phyloP scores from a whole-genome alignment of 2,888 invertebrate genomes.

The Clanis bilineata region DNA sequence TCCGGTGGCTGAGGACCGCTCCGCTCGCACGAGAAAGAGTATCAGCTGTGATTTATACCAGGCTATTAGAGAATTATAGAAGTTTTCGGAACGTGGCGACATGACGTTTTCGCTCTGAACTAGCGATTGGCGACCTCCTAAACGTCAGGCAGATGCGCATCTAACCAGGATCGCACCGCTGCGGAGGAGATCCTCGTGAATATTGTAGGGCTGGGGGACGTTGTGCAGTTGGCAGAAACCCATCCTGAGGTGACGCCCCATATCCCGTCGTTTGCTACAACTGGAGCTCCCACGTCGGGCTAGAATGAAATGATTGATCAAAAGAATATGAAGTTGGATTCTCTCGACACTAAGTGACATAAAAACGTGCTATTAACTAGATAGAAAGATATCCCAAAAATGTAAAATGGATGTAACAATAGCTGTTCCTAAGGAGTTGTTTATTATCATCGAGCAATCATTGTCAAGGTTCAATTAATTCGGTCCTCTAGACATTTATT shows the following conservation, averaged over 20 bases:
- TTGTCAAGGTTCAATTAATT: no score
- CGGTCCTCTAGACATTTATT: no score
- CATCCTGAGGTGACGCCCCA: constrained; percentile 75
- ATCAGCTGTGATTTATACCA: constrained; percentile 1
- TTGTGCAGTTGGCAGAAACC: constrained; percentile 42
- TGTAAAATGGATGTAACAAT: no score
- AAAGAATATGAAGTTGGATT: no score
- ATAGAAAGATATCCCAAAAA: no score
- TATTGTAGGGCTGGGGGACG: constrained; percentile 48
- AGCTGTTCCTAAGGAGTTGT: no score
- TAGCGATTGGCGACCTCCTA: neutral
- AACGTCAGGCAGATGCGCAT: constrained; percentile 19
- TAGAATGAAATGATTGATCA: constrained; percentile 34
- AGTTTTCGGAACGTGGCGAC: neutral
- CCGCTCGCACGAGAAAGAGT: neutral
- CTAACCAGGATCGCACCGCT: constrained; percentile 51
- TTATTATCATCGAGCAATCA: no score
- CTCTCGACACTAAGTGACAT: no score
- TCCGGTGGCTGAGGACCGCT: no score
- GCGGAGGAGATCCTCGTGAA: constrained; percentile 52
- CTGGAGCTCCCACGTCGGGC: constrained; percentile 70
- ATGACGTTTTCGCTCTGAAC: neutral
- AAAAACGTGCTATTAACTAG: no score
- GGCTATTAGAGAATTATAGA: neutral
- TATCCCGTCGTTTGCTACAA: constrained; percentile 58